phyloP scores from a whole-genome alignment of 2,113 vertebrate genomes.

The Charina bottae region DNA sequence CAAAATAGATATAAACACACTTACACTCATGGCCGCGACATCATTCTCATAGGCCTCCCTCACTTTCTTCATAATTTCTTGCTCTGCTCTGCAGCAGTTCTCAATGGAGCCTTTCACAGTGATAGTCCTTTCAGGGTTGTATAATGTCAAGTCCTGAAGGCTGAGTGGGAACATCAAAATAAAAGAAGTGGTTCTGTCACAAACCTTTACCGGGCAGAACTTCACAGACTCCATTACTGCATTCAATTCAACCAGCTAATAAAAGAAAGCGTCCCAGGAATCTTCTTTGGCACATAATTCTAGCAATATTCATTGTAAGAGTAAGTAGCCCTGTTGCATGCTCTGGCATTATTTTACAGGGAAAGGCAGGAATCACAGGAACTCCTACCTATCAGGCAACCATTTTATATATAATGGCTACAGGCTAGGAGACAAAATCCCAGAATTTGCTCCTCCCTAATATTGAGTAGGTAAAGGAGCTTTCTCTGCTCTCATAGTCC shows the following conservation, averaged over 20 bases:
- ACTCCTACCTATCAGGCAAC: no score
- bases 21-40: conserved; percentile 96
- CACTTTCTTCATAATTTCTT: conserved; percentile 95
- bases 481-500: background rate
- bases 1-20: conserved; percentile 38
- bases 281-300: background rate
- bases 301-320: background rate
- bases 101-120: conserved; percentile 89
- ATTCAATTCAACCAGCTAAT: background rate
- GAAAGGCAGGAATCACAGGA: background rate
- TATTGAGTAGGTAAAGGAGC: background rate
- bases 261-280: background rate
- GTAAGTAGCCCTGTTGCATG: no score
- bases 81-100: conserved; percentile 87
- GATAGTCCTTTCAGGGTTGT: conserved; percentile 94
- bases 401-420: background rate
- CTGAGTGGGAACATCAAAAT: conserved; percentile 58
- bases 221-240: background rate
- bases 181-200: background rate
- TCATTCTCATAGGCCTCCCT: conserved; percentile 95
- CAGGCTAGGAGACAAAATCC: background rate
- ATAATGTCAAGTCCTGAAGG: conserved; percentile 91
- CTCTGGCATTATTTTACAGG: no score
- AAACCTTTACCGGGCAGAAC: background rate
- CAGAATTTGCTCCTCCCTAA: background rate